Base-by-base conservation (phyloP, 2,797 vertebrate species). In the Chloroceryle amazona region DNA sequence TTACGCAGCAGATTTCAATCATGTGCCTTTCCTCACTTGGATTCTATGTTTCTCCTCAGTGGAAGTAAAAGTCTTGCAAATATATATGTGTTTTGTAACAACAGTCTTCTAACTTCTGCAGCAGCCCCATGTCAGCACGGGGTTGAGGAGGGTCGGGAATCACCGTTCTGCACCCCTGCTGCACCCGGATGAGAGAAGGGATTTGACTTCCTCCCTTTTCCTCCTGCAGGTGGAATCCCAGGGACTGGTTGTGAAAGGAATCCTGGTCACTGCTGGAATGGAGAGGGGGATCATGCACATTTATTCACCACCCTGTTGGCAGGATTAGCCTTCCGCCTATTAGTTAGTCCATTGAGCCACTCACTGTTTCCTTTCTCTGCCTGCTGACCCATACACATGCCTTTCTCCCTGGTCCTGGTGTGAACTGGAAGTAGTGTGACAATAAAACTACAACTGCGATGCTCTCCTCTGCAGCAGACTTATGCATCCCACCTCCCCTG, bases 171-270 rank as follows among this genome's bases (percentile, higher is more conserved):
- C 41, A 93, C 63, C 84, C 41, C 55, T 1, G 2, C 93, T 73
- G 61, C 1, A 0, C 83, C 49, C 18, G 0, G 1, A 0, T 0
- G 2, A 63, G 13, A 93, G 87, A 94, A 95, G 95, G 79, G 79
- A 13, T 51, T 94, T 49, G 60, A 79, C 91, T 92, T 68, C 49
- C 75, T 90, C 61, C 44, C 49, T 78, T 82, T 71, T 91, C 81
- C 62, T 92, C 29, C 65, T 72, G 49, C 3, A 0, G 4, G 4
- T 92, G 91, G 95, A 97, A 94, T 95, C 89, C 93, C 16, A 73
- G 84, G 79, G 84, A 81, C 7, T 63, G 83, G 29, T 68, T 95
- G 91, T 89, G 91, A 96, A 93, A 93, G 68, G 92, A 95, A 95
- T 96, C 81, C 81, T 90, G 75, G 13, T 82, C 90, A 8, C 66